phyloP scores from a whole-genome alignment of 2,888 invertebrate genomes.

The Neria commutata region DNA sequence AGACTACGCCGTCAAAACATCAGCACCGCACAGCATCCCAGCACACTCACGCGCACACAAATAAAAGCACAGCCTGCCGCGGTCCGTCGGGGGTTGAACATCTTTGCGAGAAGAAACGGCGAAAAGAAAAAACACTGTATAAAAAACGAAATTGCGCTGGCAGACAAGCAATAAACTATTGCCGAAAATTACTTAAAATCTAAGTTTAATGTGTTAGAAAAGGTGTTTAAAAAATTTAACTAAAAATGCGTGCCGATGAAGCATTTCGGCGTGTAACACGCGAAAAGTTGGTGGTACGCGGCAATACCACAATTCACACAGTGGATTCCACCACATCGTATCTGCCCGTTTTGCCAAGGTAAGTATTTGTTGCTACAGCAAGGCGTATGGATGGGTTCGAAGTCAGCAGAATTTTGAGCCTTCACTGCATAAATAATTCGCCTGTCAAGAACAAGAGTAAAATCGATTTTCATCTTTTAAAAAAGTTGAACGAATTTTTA shows the following conservation, averaged over 20 bases:
- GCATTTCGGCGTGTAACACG: constrained; percentile 60
- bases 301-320: constrained; percentile 61
- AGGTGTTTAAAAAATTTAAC: constrained; percentile 17
- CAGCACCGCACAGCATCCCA: background rate
- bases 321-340: constrained; percentile 61
- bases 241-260: constrained; percentile 58
- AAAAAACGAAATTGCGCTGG: constrained; percentile 9
- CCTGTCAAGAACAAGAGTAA: background rate
- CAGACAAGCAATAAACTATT: constrained; percentile 14
- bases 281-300: constrained; percentile 60
- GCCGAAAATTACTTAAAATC: constrained; percentile 14
- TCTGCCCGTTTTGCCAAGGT: constrained; percentile 57
- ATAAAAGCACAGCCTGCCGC: background rate
- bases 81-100: too few relatives aligned
- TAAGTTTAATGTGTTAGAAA: constrained; percentile 11
- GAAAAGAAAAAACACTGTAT: too few relatives aligned
- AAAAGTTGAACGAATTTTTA: too few relatives aligned
- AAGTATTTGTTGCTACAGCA: constrained; percentile 31
- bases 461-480: background rate
- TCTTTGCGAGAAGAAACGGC: too few relatives aligned
- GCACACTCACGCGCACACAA: constrained; percentile 11
- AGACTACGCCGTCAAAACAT: background rate
- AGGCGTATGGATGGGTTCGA: background rate
- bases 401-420: background rate
- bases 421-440: background rate